Conservation (phyloP, 2,113 vertebrate genomes). For the Cebidichthys violaceus region DNA sequence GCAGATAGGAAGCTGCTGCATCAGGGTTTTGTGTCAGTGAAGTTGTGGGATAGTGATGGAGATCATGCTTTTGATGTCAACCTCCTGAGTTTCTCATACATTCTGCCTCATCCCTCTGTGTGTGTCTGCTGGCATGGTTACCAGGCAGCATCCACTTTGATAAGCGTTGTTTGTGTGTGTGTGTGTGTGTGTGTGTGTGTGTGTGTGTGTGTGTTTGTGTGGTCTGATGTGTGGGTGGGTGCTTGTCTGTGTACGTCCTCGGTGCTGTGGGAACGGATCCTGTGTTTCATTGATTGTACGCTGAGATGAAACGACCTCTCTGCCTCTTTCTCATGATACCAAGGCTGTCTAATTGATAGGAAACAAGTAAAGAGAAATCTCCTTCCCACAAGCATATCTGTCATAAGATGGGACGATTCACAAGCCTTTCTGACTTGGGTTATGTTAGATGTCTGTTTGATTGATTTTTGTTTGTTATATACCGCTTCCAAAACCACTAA, state of each 20-base stretch:
- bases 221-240: conserved; percentile 44
- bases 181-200: neutral
- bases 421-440: neutral
- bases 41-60: neutral
- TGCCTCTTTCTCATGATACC: neutral
- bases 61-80: neutral
- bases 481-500: neutral
- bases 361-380: neutral
- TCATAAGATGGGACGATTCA: neutral
- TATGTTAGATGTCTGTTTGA: neutral
- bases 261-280: conserved; percentile 53
- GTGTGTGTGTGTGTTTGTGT: neutral
- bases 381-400: neutral
- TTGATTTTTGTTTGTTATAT: neutral
- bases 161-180: conserved; percentile 14
- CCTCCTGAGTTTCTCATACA: conserved; percentile 2
- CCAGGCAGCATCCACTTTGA: conserved; percentile 37
- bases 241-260: conserved; percentile 32
- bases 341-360: conserved; percentile 15
- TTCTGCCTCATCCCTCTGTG: conserved; percentile 29
- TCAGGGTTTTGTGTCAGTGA: neutral
- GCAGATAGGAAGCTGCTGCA: neutral
- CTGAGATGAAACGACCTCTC: conserved; percentile 35
- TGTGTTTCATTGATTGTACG: conserved; percentile 61
- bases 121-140: conserved; percentile 41